These are phyloP conservation scores for Bombycilla garrulus DNA, from an alignment of 2,113 vertebrate species.

Conservation along the genomic window DNA sequence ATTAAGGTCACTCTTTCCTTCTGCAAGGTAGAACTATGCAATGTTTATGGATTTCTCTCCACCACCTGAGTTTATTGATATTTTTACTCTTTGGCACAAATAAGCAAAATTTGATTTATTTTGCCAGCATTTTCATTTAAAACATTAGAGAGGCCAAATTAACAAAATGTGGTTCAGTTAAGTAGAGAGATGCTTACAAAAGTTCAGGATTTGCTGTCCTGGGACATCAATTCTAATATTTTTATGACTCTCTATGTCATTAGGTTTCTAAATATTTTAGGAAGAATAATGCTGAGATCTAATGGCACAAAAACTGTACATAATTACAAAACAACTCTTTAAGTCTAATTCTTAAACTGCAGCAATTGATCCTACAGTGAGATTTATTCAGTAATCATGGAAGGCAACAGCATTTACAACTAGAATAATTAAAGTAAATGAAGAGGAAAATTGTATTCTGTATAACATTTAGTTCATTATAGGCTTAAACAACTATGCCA, in stretches of 20 bases:
- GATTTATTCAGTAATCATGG: conserved; percentile 63
- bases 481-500: conserved; percentile 61
- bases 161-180: not conserved
- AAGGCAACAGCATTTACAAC: conserved; percentile 66
- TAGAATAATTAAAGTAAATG: conserved; percentile 76
- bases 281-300: conserved; percentile 28
- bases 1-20: not conserved
- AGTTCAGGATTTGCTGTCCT: not conserved
- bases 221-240: not conserved
- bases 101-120: not conserved
- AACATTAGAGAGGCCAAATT: not conserved
- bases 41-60: not conserved
- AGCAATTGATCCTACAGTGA: conserved; percentile 68
- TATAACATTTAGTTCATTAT: conserved; percentile 72
- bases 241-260: not conserved
- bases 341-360: conserved; percentile 56
- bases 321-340: conserved; percentile 61
- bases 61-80: not conserved
- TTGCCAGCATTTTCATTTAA: not conserved
- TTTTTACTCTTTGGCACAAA: not conserved
- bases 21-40: not conserved
- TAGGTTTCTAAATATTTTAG: conserved; percentile 42
- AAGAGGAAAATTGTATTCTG: conserved; percentile 75
- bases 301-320: conserved; percentile 13
- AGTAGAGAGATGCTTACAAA: not conserved